Evolutionary conservation across 2,888 invertebrate genomes (phyloP).

Genomic region (Pyralis farinalis): DNA sequence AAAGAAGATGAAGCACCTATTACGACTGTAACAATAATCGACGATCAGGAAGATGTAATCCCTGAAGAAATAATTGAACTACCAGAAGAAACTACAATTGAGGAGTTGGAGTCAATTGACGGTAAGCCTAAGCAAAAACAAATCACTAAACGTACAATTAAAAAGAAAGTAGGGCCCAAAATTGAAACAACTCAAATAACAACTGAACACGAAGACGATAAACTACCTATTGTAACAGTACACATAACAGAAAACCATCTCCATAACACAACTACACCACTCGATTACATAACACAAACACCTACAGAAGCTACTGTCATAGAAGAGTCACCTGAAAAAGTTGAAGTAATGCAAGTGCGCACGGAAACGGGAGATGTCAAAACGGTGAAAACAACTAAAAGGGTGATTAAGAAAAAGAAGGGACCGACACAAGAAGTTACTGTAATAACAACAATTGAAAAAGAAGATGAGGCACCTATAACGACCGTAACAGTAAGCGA

Average conservation of each 20-base stretch:
- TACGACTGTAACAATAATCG: no score
- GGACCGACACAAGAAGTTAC: conserved; percentile 63
- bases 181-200: conserved; percentile 26
- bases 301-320: conserved; percentile 30
- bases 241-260: conserved; percentile 19
- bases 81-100: no score
- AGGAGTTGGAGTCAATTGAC: no score
- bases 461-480: conserved; percentile 46
- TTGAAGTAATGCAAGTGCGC: conserved; percentile 25
- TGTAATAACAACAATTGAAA: conserved; percentile 59
- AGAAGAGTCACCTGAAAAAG: conserved; percentile 34
- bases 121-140: no score
- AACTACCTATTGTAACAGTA: conserved; percentile 26
- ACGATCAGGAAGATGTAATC: no score
- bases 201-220: conserved; percentile 33
- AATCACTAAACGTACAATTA: no score
- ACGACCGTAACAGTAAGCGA: conserved; percentile 41
- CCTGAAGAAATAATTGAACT: no score
- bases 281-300: conserved; percentile 10
- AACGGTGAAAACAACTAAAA: conserved; percentile 47
- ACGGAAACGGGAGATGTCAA: conserved; percentile 21
- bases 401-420: conserved; percentile 59
- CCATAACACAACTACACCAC: conserved; percentile 22
- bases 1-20: no score
- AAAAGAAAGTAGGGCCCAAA: no score